Base-by-base conservation (phyloP, 2,888 invertebrate species). In the Campoplex nolae region DNA sequence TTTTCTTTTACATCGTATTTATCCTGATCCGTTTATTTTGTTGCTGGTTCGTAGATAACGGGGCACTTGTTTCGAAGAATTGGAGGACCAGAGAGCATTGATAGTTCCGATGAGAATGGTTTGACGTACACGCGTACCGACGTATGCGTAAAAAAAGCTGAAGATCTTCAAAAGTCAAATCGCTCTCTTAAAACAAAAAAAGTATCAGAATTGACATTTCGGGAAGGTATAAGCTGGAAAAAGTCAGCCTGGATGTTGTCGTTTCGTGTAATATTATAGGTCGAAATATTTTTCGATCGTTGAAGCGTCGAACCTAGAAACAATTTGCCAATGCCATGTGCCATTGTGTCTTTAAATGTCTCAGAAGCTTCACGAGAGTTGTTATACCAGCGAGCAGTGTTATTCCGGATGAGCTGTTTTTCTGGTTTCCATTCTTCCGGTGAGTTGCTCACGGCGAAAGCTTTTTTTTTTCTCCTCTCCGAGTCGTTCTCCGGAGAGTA, bases 1-100 rank as follows among this genome's bases (percentile, higher is more conserved):
- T 65, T 68, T 80, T 71, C 38, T 82, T 71, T 71, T 77, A 48
- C 38, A 67, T 74, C 38, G 48, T 45, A 51, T 56, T 75, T 83
- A 76, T 83, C 71, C 77, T 56, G 23, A 23, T 23, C 51, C 78
- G 51, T 70, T 78, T 48, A 76, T 74, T 42, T 54, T 65, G 32
- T 71, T 54, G 18, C 28, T 51, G 54, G 58, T 45, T 28, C 28
- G 65, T 28, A 62, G 54, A 18, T 28, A 54, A 42, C 23, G 38
- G 38, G 51, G 38, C 75, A 48, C 76, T 45, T 58, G 58, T 83
- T 75, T 67, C 28, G 42, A 74, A 51, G 54, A 54, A 54, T 81
- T 38, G 9, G 32, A 6, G 65, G 48, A 42, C 35, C 32, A 13
- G 58, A 42, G 76, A 28, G 76, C 48, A 58, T 58, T 38, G 74